These are phyloP conservation scores for Bubalus kerabau DNA, from an alignment of 2,113 vertebrate species.

Conservation along the genomic window DNA sequence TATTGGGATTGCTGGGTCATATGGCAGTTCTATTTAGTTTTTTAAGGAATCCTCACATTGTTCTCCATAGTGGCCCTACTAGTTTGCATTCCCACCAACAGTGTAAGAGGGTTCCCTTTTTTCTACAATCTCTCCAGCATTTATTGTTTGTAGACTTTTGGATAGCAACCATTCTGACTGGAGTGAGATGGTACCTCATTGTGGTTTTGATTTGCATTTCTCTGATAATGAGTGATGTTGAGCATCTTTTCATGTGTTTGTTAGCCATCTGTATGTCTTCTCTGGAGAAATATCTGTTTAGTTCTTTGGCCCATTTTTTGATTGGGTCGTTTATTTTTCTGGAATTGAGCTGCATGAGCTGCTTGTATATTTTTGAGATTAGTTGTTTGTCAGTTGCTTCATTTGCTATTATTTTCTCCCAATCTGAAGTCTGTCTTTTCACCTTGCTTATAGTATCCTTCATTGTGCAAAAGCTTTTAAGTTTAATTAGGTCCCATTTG, in stretches of 20 bases:
- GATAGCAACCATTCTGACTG: neutral
- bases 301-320: neutral
- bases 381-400: neutral
- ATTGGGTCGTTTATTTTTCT: neutral
- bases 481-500: neutral
- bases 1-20: neutral
- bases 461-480: neutral
- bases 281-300: neutral
- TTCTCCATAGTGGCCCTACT: fast-evolving
- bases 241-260: neutral
- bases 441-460: neutral
- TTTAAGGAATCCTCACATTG: neutral
- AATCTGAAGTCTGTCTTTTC: neutral
- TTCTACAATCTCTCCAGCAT: neutral
- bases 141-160: neutral
- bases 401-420: neutral
- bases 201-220: neutral
- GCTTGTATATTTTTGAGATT: neutral
- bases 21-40: neutral
- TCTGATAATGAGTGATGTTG: neutral
- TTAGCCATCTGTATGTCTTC: neutral
- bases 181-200: neutral
- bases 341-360: neutral
- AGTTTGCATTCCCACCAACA: neutral
- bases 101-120: neutral